Evolutionary conservation across 1,140 invertebrate species (phyloP), one percentile per base, ranked within the genome.

Genomic region (Dysdera silvatica): DNA sequence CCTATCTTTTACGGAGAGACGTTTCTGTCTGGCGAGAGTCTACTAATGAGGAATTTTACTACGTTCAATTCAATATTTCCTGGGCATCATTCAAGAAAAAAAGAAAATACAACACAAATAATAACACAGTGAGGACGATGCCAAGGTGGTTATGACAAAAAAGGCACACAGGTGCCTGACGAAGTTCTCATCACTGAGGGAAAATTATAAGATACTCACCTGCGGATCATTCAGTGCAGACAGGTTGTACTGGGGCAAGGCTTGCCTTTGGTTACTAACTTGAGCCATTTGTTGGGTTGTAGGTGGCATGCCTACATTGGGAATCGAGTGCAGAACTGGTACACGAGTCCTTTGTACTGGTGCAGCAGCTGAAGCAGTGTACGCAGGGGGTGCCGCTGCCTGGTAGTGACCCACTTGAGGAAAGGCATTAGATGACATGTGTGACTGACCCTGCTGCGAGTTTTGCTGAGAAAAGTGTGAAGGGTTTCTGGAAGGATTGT

Each of bases 381-480:
- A 58, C 1, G 62, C 54, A 10, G 62, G 62, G 18, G 54, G 62
- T 14, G 62, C 48, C 6, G 14, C 18, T 18, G 62, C 18, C 32
- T 58, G 55, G 18, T 52, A 61, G 12, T 67, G 65, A 23, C 48
- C 59, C 5, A 55, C 23, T 8, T 41, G 23, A 6, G 55, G 23
- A 26, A 32, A 67, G 12, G 55, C 10, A 52, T 16, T 59, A 10
- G 35, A 54, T 4, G 33, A 23, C 5, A 57, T 14, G 6, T n/a
- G 24, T 20, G 48, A 31, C 35, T 49, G 65, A 4, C 23, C 49
- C 29, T 7, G 32, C n/a, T 24, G 33, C 53, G 58, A 71, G 74
- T 61, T 76, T 76, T 67, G 73, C 75, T 68, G 58, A 43, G 64
- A 63, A 52, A 64, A 56, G 14, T 31, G 69, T 33, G n/a, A 60